Evolutionary conservation across 2,888 invertebrate genomes (phyloP), one percentile per base, ranked within the genome.

Genomic region (Phyto melanocephala): DNA sequence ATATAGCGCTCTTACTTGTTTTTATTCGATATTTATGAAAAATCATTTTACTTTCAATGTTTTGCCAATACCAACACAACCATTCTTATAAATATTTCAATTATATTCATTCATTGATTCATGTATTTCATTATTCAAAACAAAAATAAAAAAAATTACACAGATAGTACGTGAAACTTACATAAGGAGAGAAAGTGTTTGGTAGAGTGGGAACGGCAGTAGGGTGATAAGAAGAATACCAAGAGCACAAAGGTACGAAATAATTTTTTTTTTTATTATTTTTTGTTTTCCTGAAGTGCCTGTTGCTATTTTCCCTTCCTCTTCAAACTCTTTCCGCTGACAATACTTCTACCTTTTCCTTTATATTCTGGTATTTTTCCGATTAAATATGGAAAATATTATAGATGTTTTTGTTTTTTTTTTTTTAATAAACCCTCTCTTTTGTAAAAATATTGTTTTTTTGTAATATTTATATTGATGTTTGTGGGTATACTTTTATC

Each of bases 251-350:
- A 28, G 6, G 28, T 28, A 28, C 6, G 17, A 45, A 11, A n/a
- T 58, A 70, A 13, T 58, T 47, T 71, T 45, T 56, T 35, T 47
- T 45, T 5, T 22, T 33, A 11, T 42, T 28, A 4, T 33, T 74
- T 74, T n/a, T 28, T 20, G 42, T 28, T 17, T 65, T 67, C 28
- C 3, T 28, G 6, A 6, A 28, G n/a, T 37, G n/a, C n/a, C 22
- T 56, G 54, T 75, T 56, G 54, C 35, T 45, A 3, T 76, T 67
- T 58, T 47, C 58, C 47, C 37, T 67, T 67, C 56, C 63, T 63
- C 13, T 13, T 11, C 35, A 45, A n/a, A 15, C 58, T 40, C n/a
- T 50, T 17, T 28, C 4, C 58, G 50, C n/a, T 50, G 28, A n/a
- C 4, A 6, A 8, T 24, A 5, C 5, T 56, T 35, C 15, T n/a